Percentiles rank a stretch among this genome's conserved stretches.
phyloP scores from a whole-genome alignment of 2,797 vertebrate species.

The Falco naumanni region DNA sequence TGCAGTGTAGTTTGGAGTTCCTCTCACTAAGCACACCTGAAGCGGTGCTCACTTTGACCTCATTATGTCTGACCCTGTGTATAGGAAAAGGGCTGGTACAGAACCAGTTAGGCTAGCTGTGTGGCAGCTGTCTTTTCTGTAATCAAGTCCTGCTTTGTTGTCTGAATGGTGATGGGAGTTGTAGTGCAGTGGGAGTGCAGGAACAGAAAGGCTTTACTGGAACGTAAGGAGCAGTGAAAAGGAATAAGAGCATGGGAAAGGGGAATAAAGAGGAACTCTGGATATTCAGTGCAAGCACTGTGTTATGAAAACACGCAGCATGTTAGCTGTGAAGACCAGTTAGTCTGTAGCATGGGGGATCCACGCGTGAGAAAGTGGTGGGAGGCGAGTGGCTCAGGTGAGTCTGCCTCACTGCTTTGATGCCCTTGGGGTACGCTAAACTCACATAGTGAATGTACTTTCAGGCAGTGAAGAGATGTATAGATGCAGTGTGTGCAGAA shows the following conservation, averaged over 20 bases:
- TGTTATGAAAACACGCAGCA: too few relatives aligned
- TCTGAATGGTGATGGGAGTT: fast-evolving
- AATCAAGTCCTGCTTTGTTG: background rate
- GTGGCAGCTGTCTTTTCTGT: background rate
- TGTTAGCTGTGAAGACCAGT: background rate
- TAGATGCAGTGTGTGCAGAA: background rate
- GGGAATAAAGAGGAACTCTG: background rate
- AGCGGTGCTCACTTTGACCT: background rate
- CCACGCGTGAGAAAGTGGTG: background rate
- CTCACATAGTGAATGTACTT: background rate
- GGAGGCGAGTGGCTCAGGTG: fast-evolving
- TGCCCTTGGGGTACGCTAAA: background rate
- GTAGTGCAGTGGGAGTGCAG: background rate
- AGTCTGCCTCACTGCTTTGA: background rate
- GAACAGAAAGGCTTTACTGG: background rate
- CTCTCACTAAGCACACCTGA: background rate
- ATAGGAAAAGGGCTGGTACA: background rate
- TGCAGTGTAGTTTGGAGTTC: background rate
- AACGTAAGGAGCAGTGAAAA: background rate
- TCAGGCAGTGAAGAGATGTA: background rate
- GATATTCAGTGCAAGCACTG: background rate
- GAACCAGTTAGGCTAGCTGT: background rate
- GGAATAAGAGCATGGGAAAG: too few relatives aligned
- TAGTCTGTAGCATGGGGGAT: background rate
- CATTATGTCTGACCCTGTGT: background rate